Base-by-base conservation (phyloP, 2,797 vertebrate species). In the Euphonia xanthogaster region DNA sequence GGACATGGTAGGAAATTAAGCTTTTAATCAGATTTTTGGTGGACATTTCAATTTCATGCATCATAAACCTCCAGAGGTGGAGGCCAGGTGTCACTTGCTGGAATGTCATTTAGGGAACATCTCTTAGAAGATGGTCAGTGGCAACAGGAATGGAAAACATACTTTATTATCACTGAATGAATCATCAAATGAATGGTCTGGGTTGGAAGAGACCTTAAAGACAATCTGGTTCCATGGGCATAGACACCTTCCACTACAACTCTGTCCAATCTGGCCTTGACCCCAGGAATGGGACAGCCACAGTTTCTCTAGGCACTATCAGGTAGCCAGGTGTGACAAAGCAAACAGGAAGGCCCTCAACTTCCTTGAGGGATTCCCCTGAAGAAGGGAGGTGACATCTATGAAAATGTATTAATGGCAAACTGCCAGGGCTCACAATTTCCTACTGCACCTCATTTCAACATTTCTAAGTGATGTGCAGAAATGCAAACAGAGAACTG, bases 401-500 rank as follows among this genome's bases (percentile, higher is more conserved):
- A 28, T 11, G 2, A 33, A 70, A 74, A 54, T 2, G 45, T 72
- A 72, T 57, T 63, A 12, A 17, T 23, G 6, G 67, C 31, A 40
- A 54, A 75, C 14, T 25, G 54, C 61, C 73, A 75, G 12, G 22
- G 37, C n/a, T 88, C 3, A 1, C 1, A 0, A 47, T 47, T 74
- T 83, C 17, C 1, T 20, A 40, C 30, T 16, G 1, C 30, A 27
- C 63, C 67, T 47, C 33, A 22, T 80, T 77, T 80, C 7, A 0
- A 76, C 74, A 80, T 37, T 66, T 28, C 30, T 37, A 54, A 57
- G 27, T 0, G 2, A 55, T 13, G 19, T 13, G 47, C 61, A 90
- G 75, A 90, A 91, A 90, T 6, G 18, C 81, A 75, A 66, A 78
- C 19, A 85, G 50, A 79, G 89, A 97, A 72, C 72, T 42, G 87